Evolutionary conservation across 2,113 vertebrate genomes (phyloP).

Genomic region (Gobiocypris rarus): DNA sequence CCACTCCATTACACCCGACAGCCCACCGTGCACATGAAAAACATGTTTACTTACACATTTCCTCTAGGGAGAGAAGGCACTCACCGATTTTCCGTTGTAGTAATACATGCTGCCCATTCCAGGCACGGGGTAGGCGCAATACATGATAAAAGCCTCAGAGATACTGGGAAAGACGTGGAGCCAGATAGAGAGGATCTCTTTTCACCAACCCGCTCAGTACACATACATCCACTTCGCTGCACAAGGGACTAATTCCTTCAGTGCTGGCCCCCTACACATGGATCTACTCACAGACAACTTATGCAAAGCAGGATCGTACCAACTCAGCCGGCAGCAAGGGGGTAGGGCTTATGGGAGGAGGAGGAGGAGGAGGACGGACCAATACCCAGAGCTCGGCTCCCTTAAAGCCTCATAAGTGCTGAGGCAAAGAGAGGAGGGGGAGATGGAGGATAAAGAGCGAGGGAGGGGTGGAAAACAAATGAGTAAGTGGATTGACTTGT

Average conservation of each 20-base stretch:
- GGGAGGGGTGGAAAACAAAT: slow-evolving; percentile 74
- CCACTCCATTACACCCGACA: slow-evolving; percentile 39
- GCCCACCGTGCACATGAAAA: background rate
- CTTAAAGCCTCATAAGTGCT: slow-evolving; percentile 76
- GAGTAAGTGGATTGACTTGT: slow-evolving; percentile 70
- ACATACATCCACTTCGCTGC: slow-evolving; percentile 83
- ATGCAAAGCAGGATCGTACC: slow-evolving; percentile 96
- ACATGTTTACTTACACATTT: slow-evolving; percentile 41
- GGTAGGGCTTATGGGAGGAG: slow-evolving; percentile 66
- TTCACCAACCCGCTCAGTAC: slow-evolving; percentile 69
- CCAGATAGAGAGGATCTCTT: slow-evolving; percentile 54
- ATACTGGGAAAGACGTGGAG: slow-evolving; percentile 56
- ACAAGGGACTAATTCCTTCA: slow-evolving; percentile 84
- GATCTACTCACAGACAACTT: slow-evolving; percentile 91
- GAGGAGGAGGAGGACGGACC: slow-evolving; percentile 69
- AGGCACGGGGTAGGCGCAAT: slow-evolving; percentile 95
- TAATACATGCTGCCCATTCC: slow-evolving; percentile 98
- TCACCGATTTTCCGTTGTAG: slow-evolving; percentile 99
- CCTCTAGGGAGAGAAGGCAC: slow-evolving; percentile 61
- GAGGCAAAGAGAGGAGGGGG: slow-evolving; percentile 68
- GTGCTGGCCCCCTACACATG: slow-evolving; percentile 86
- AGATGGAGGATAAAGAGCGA: slow-evolving; percentile 45
- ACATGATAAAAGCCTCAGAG: slow-evolving; percentile 80
- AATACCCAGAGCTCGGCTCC: slow-evolving; percentile 66
- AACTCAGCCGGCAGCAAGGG: slow-evolving; percentile 71